phyloP scores from a whole-genome alignment of 2,888 invertebrate species.

The Augochlorella aurata region DNA sequence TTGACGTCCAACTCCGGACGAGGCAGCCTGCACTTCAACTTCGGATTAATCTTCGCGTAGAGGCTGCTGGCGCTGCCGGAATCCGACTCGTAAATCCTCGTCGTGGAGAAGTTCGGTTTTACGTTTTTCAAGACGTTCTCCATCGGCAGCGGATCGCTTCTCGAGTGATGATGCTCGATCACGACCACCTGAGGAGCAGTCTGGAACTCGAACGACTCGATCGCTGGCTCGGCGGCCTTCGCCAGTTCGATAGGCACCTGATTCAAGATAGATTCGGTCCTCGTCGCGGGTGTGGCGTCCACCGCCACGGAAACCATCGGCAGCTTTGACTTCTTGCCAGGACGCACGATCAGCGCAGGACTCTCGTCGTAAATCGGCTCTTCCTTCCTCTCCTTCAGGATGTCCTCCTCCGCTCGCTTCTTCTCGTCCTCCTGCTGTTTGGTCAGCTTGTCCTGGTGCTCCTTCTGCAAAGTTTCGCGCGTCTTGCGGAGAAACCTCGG shows the following conservation, averaged over 20 bases:
- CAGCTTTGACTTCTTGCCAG: constrained; percentile 82
- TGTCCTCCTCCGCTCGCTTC: constrained; percentile 63
- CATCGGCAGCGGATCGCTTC: constrained; percentile 79
- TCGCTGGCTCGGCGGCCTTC: constrained; percentile 80
- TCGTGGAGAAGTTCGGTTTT: constrained; percentile 77
- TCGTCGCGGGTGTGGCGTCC: constrained; percentile 90
- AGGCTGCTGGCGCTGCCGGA: constrained; percentile 78
- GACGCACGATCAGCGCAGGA: constrained; percentile 74
- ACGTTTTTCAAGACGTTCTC: constrained; percentile 76
- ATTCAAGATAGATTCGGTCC: constrained; percentile 88
- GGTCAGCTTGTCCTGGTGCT: constrained; percentile 77
- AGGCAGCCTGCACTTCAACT: constrained; percentile 74
- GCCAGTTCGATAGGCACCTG: constrained; percentile 90
- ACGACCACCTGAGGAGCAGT: constrained; percentile 75
- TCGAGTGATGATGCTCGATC: constrained; percentile 80
- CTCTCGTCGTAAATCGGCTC: constrained; percentile 77
- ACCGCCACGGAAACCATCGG: constrained; percentile 90
- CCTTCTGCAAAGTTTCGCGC: constrained; percentile 78
- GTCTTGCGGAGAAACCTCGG: constrained; percentile 86
- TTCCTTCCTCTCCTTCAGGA: constrained; percentile 62
- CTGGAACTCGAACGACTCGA: constrained; percentile 60
- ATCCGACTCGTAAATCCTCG: constrained; percentile 77
- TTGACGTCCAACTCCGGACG: constrained; percentile 49
- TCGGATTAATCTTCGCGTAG: constrained; percentile 79
- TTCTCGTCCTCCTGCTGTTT: constrained; percentile 76